Conservation (phyloP, 2,797 vertebrate species). For the Geotria australis region DNA sequence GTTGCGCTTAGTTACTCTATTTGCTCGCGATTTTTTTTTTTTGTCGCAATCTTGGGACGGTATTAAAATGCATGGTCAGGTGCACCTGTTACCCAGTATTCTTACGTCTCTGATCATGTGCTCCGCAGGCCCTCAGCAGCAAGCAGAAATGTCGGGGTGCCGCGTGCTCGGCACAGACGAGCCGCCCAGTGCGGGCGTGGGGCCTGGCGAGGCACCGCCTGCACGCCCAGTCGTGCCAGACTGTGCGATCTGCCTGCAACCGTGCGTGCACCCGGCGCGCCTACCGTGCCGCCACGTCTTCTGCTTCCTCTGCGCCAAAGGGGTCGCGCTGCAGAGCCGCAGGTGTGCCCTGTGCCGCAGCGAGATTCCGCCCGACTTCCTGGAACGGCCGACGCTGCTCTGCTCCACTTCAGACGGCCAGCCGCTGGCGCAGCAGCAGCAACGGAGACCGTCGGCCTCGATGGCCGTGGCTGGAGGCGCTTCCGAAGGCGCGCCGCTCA, state of each 20-base stretch:
- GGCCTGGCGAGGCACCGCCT: no score
- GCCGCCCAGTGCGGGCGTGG: no score
- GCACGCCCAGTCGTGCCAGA: constrained; percentile 16
- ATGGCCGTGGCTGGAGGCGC: neutral
- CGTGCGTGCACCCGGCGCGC: constrained; percentile 60
- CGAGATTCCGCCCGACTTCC: constrained; percentile 80
- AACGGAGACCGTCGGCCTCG: neutral
- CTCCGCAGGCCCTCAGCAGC: no score
- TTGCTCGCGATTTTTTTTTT: no score
- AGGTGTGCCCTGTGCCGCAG: constrained; percentile 73
- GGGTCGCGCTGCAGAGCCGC: constrained; percentile 90
- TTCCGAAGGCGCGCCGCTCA: constrained; percentile 17
- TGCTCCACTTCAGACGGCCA: constrained; percentile 7
- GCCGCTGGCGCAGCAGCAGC: neutral
- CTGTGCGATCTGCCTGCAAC: constrained; percentile 84
- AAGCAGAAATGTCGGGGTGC: no score
- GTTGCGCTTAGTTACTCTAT: no score
- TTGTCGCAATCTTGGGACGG: no score
- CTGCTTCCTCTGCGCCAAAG: constrained; percentile 85
- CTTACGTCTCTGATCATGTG: no score
- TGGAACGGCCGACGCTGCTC: constrained; percentile 59
- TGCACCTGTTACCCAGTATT: no score
- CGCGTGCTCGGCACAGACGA: no score
- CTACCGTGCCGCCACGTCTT: constrained; percentile 80
- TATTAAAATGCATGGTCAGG: no score